Evolutionary conservation across 1,140 invertebrate genomes (phyloP), one percentile per base, ranked within the genome.

Genomic region (Ceratosolen fusciceps): DNA sequence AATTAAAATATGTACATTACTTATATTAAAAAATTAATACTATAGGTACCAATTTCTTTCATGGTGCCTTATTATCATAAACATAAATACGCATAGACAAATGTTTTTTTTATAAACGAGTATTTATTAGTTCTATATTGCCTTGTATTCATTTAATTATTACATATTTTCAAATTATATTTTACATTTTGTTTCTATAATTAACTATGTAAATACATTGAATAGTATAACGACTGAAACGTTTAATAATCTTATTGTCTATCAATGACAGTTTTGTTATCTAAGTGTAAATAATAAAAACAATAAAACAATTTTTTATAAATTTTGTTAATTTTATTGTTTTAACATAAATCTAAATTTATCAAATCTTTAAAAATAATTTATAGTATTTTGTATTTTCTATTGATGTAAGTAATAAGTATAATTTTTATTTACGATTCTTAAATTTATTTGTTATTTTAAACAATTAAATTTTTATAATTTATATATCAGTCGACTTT

Each of bases 131-230:
- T 74, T 68, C 31, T 56, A 56, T 37, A 54, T 56, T 79, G 49
- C 37, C 54, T 68, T 74, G 9, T 65, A 79, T 67, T 79, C 68
- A 12, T 47, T 31, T 79, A 39, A 52, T 49, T 79, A 56, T 49
- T 68, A 54, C 58, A n/a, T 68, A 29, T 74, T 56, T 74, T 31
- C 8, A 74, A 68, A 58, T 39, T 37, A 47, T 74, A n/a, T 80
- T 71, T 71, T 80, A 72, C 39, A 70, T 79, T 67, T 16, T 73
- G 47, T 73, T 70, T 62, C 73, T 80, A 65, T 71, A 80, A 52
- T 75, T 80, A n/a, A 74, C 26, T 43, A 68, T 79, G 77, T 79
- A 79, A 74, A 79, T 79, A 79, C 19, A 74, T 79, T 19, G 73
- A 79, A 47, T 74, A 34, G 12, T 74, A 70, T 73, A 79, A 79